phyloP scores from a whole-genome alignment of 2,797 vertebrate species.

The Hybognathus amarus region DNA sequence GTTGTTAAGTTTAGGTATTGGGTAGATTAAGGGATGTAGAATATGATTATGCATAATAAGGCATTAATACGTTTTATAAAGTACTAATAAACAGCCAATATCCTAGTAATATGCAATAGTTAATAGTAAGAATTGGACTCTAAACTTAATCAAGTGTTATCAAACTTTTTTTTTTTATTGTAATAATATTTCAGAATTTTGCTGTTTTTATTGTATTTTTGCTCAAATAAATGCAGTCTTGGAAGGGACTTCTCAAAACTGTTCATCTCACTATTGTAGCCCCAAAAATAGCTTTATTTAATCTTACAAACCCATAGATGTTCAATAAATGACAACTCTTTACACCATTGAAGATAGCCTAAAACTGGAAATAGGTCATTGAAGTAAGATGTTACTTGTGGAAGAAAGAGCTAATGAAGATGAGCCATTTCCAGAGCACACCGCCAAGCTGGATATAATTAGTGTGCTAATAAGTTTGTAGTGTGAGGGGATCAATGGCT shows the following conservation, averaged over 20 bases:
- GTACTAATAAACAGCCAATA: background rate
- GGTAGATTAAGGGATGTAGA: too few relatives aligned
- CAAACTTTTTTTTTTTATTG: too few relatives aligned
- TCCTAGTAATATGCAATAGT: background rate
- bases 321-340: too few relatives aligned
- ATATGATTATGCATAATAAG: too few relatives aligned
- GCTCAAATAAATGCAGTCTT: background rate
- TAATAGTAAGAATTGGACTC: background rate
- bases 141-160: background rate
- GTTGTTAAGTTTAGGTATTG: too few relatives aligned
- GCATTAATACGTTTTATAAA: too few relatives aligned
- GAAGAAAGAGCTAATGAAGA: conserved; percentile 25
- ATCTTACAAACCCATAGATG: too few relatives aligned
- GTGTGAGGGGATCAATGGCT: conserved; percentile 34
- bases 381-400: conserved; percentile 24
- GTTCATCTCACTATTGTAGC: too few relatives aligned
- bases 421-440: conserved; percentile 19
- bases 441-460: conserved; percentile 52
- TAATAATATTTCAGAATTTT: background rate
- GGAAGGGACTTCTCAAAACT: too few relatives aligned
- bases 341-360: background rate
- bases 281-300: too few relatives aligned
- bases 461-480: conserved; percentile 37
- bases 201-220: background rate
- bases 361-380: background rate